These are phyloP conservation scores for Protobothrops flavoviridis DNA, from an alignment of 2,113 vertebrate genomes.

Conservation along the genomic window DNA sequence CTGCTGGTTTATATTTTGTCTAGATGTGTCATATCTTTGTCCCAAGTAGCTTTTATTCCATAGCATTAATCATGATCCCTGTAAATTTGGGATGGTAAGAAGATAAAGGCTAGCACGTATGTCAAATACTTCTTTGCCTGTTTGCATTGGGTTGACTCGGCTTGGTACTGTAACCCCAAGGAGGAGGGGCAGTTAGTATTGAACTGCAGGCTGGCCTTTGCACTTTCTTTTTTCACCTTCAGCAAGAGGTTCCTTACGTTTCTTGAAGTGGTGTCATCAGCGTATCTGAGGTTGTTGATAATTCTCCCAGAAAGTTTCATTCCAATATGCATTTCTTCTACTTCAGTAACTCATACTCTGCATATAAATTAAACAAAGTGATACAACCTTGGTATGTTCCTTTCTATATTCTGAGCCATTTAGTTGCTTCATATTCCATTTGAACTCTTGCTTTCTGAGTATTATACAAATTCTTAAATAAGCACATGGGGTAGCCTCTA, in stretches of 20 bases:
- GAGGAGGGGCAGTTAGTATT: background rate
- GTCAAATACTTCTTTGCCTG: background rate
- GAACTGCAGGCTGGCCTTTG: background rate
- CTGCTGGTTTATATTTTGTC: background rate
- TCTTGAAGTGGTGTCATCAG: background rate
- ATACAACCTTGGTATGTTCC: too few relatives aligned
- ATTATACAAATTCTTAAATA: too few relatives aligned
- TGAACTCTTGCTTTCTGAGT: too few relatives aligned
- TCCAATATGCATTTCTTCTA: too few relatives aligned
- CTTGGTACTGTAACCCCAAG: background rate
- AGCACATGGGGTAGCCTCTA: too few relatives aligned
- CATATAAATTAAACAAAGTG: too few relatives aligned
- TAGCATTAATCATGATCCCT: background rate
- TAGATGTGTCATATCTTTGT: background rate
- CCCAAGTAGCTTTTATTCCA: background rate
- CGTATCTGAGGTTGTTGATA: background rate
- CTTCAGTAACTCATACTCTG: too few relatives aligned
- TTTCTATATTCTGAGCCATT: too few relatives aligned
- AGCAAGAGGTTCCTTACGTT: background rate
- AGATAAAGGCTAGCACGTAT: background rate
- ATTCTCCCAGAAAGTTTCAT: too few relatives aligned
- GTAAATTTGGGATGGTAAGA: background rate
- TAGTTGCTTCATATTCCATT: too few relatives aligned
- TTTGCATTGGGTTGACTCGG: background rate
- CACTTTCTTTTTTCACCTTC: background rate